These are phyloP conservation scores for Streblospio benedicti DNA, from an alignment of 1,140 invertebrate species.

Conservation along the genomic window DNA sequence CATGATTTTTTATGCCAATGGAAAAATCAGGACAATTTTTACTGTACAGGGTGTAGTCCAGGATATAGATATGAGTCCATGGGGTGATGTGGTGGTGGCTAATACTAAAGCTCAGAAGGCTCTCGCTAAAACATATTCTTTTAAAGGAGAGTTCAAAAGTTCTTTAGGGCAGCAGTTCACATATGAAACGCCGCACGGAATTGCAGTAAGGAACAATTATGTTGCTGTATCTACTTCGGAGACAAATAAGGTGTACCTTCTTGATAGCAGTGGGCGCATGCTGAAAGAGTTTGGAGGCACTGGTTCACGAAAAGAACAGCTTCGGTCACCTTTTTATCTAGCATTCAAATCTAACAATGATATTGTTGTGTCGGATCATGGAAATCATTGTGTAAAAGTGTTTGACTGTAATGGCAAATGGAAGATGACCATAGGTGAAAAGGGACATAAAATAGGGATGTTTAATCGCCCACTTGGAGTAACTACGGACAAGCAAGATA, in stretches of 20 bases:
- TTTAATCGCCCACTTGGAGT: constrained; percentile 9
- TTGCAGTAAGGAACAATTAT: constrained; percentile 27
- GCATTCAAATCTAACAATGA: constrained; percentile 18
- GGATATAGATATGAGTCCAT: constrained; percentile 28
- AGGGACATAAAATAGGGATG: constrained; percentile 3
- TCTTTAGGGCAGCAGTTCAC: constrained; percentile 31
- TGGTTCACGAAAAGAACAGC: background rate
- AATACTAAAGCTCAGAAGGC: constrained; percentile 26
- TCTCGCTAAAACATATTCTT: constrained; percentile 28
- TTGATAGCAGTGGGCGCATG: background rate
- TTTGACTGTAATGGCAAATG: constrained; percentile 4
- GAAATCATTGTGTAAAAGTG: constrained; percentile 10
- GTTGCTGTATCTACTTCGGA: constrained; percentile 28
- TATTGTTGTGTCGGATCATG: constrained; percentile 10
- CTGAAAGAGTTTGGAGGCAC: constrained; percentile 4
- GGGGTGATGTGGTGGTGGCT: constrained; percentile 31
- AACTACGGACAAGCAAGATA: constrained; percentile 5
- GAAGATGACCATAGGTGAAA: background rate
- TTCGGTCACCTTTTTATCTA: constrained; percentile 6
- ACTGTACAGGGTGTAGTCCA: constrained; percentile 29
- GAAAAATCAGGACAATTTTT: constrained; percentile 27
- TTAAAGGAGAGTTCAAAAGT: constrained; percentile 27
- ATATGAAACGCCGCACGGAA: constrained; percentile 34
- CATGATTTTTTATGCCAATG: constrained; percentile 29
- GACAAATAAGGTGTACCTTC: background rate